Base-by-base conservation (phyloP, 1,140 invertebrate genomes). In the Trialeurodes vaporariorum region DNA sequence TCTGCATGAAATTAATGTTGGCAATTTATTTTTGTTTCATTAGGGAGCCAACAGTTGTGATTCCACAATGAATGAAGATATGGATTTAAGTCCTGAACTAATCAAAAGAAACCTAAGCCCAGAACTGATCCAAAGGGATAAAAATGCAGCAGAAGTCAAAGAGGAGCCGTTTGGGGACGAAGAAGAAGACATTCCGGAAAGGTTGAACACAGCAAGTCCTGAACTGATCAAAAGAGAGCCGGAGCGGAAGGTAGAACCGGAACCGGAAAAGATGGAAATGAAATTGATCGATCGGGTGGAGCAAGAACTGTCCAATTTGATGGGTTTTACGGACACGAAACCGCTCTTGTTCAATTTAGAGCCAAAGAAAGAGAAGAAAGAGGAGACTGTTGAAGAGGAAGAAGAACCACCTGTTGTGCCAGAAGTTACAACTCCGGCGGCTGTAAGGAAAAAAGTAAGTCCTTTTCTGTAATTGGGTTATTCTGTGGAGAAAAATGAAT, bases 361-460 rank as follows among this genome's bases (percentile, higher is more conserved):
- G 17, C 5, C 34, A 49, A 49, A 49, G 34, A 49, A 60, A 0
- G 68, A 65, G 23, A 58, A 69, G 2, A 49, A 66, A 25, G 64
- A 25, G 13, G 65, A 65, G 27, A 64, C 61, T 59, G 65, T 27
- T 0, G 67, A 73, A 65, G 59, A 1, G 12, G 69, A 74, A 59
- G 67, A 73, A 65, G 59, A 1, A 13, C 70, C 75, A 59, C 27
- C 71, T 25, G 67, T 70, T 13, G 77, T 78, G 71, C 62, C 67
- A 1, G 75, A 77, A 9, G 34, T 64, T 21, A 69, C 71, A 24
- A 66, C 75, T n/a, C 77, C 79, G 1, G 75, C 71, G 63, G 73
- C 75, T 22, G 67, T 79, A 58, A 83, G 82, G 71, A 77, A 81
- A 73, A 83, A 83, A 80, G 81, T 82, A 49, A 5, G 34, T n/a